Evolutionary conservation across 1,140 invertebrate genomes (phyloP), one percentile per base, ranked within the genome.

Genomic region (Cepaea nemoralis): DNA sequence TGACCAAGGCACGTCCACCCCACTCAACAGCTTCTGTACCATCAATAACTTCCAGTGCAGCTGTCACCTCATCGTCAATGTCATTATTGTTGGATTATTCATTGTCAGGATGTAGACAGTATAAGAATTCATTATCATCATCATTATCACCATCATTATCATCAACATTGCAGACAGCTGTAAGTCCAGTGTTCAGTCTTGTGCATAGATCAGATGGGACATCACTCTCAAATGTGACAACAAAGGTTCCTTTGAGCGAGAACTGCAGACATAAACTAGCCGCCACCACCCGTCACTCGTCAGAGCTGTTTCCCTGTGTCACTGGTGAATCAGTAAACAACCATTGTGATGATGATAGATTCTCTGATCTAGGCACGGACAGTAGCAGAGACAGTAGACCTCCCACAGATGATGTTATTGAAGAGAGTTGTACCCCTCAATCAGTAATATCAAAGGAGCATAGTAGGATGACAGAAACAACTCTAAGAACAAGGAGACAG

Each of bases 401-500:
- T 1, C n/a, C 14, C 19, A 33, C 27, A n/a, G 31, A 5, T 19
- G 42, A 39, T 22, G 12, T 12, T 48, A 45, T 42, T 48, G 42
- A 74, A 24, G 42, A 45, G 42, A 78, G 59, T 45, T n/a, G n/a
- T 14, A 77, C 75, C 14, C 45, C 59, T 63, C 42, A 63, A 31
- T 67, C 55, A 31, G 67, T 27, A 31, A 78, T 67, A 24, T 33
- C 63, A 3, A 78, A 37, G n/a, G 70, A 78, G 24, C 27, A 27
- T 31, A 33, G 39, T 27, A 40, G 39, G 10, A 35, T 77, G 27
- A 63, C 66, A 33, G 77, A 78, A 45, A 39, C 48, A 45, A 67
- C 77, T 0, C 16, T 39, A 1, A 37, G 63, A 5, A 45, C 63
- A n/a, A 45, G 63, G 8, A 33, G 63, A 33, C 1, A 31, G 77